phyloP scores from a whole-genome alignment of 2,888 invertebrate genomes.

The Peribatodes rhomboidaria region DNA sequence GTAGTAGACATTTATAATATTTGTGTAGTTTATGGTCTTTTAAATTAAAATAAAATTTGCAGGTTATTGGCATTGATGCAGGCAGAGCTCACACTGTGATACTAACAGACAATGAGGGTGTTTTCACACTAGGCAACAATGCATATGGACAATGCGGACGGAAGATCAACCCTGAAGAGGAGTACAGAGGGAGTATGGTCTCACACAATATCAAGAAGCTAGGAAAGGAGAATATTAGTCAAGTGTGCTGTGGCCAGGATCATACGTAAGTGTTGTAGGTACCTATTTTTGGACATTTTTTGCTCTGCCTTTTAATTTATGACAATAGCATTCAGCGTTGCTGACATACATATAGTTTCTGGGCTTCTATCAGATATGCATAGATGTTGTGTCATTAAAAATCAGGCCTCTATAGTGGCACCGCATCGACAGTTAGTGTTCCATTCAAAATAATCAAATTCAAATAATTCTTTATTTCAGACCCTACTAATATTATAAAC shows the following conservation, averaged over 20 bases:
- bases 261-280: conserved; percentile 88
- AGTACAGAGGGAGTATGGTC: conserved; percentile 89
- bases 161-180: conserved; percentile 91
- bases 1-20: too few relatives aligned
- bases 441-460: too few relatives aligned
- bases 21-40: too few relatives aligned
- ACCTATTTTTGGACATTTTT: background rate
- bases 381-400: too few relatives aligned
- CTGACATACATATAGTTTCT: too few relatives aligned
- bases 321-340: too few relatives aligned
- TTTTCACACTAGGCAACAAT: conserved; percentile 96
- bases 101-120: conserved; percentile 92
- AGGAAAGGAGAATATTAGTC: conserved; percentile 87
- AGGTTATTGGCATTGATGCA: conserved; percentile 88
- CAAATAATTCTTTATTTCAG: too few relatives aligned
- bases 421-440: too few relatives aligned
- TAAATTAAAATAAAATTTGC: conserved; percentile 18
- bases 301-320: background rate
- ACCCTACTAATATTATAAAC: too few relatives aligned
- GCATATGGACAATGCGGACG: conserved; percentile 97
- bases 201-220: conserved; percentile 89
- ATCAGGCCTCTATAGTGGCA: too few relatives aligned
- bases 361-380: too few relatives aligned
- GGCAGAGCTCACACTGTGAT: conserved; percentile 95
- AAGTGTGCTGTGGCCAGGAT: conserved; percentile 96